Evolutionary conservation across 1,140 invertebrate genomes (phyloP).

Genomic region (Euura lappo): DNA sequence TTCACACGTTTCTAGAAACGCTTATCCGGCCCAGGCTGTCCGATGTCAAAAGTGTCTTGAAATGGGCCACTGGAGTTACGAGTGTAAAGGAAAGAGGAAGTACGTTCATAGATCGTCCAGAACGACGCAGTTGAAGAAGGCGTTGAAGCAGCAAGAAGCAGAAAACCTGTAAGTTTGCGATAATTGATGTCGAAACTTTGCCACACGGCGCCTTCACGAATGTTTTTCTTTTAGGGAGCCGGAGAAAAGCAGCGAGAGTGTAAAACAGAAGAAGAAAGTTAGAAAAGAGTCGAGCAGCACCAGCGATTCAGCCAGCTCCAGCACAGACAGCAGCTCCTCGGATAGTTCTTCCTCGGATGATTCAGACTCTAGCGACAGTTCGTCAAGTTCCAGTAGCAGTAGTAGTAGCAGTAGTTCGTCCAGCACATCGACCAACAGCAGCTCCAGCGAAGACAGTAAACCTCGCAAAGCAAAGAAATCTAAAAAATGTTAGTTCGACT

Average conservation of each 20-base stretch:
- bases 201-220: not conserved
- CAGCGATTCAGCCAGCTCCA: constrained; percentile 26
- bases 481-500: not conserved
- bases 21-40: constrained; percentile 69
- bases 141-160: constrained; percentile 64
- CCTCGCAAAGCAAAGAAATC: not conserved
- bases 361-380: constrained; percentile 40
- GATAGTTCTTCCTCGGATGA: constrained; percentile 38
- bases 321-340: constrained; percentile 29
- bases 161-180: constrained; percentile 36
- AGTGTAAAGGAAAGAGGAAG: constrained; percentile 90
- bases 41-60: constrained; percentile 92
- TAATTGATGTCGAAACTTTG: not conserved
- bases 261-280: constrained; percentile 29
- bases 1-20: constrained; percentile 37
- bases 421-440: not conserved
- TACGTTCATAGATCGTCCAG: constrained; percentile 82
- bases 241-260: constrained; percentile 13
- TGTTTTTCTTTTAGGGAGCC: constrained; percentile 22
- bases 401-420: constrained; percentile 21
- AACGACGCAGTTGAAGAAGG: constrained; percentile 81
- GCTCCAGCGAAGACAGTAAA: not conserved
- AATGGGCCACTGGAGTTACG: constrained; percentile 91
- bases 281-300: constrained; percentile 33
- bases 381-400: constrained; percentile 36